Conservation (phyloP, 1,140 invertebrate genomes). For the Hyposmocoma kahamanoa region DNA sequence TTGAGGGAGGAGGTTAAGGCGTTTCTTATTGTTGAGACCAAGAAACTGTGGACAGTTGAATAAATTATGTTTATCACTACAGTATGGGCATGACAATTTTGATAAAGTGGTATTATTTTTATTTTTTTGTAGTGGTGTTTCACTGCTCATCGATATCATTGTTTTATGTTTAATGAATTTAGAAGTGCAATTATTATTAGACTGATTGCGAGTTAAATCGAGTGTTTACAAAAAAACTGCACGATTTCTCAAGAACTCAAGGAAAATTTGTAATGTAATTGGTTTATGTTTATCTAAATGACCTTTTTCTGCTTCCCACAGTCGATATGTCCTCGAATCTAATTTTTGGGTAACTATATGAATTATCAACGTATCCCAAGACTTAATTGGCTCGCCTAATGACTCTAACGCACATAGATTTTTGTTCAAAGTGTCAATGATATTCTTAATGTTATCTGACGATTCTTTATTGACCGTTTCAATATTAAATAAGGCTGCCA, state of each 20-base stretch:
- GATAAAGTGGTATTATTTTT: neutral
- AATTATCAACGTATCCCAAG: neutral
- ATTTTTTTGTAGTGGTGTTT: neutral
- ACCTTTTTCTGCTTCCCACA: neutral
- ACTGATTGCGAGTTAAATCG: neutral
- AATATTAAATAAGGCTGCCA: neutral
- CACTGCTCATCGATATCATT: neutral
- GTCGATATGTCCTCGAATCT: neutral
- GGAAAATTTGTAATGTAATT: neutral
- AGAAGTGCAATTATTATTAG: neutral
- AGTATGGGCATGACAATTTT: neutral
- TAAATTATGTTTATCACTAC: neutral
- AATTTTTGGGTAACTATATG: neutral
- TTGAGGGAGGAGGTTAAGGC: neutral
- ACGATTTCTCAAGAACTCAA: neutral
- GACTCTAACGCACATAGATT: neutral
- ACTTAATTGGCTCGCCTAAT: neutral
- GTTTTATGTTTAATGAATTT: neutral
- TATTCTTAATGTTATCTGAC: neutral
- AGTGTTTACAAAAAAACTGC: neutral
- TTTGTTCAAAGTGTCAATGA: neutral
- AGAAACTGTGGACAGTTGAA: slow-evolving; percentile 1
- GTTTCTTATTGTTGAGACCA: neutral
- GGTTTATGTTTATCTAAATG: neutral
- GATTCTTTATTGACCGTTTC: neutral